These are phyloP conservation scores for Caradrina clavipalpis DNA, from an alignment of 2,888 invertebrate species.

Conservation along the genomic window DNA sequence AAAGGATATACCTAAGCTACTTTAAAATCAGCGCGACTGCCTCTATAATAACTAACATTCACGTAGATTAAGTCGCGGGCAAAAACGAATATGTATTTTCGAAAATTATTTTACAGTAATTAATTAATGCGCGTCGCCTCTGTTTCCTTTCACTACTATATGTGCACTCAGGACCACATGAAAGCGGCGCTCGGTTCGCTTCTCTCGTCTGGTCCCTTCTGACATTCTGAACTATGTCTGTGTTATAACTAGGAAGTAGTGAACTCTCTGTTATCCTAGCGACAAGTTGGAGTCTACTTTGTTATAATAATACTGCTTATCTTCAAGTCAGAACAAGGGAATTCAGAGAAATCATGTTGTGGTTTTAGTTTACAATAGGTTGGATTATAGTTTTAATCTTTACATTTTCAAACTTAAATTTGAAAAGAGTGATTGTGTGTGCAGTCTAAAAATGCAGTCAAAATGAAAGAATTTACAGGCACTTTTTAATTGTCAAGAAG, in stretches of 20 bases:
- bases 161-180: constrained; percentile 42
- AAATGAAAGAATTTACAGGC: too few relatives aligned
- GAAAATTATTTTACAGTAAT: neutral
- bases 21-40: too few relatives aligned
- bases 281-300: constrained; percentile 50
- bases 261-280: constrained; percentile 48
- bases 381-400: too few relatives aligned
- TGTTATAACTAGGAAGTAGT: constrained; percentile 46
- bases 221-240: constrained; percentile 52
- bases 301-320: constrained; percentile 48
- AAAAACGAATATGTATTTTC: neutral
- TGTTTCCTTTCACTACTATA: constrained; percentile 38
- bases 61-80: too few relatives aligned
- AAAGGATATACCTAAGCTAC: too few relatives aligned
- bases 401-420: too few relatives aligned
- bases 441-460: too few relatives aligned
- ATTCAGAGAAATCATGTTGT: constrained; percentile 31
- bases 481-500: too few relatives aligned
- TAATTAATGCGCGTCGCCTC: constrained; percentile 24
- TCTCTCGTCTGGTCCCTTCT: constrained; percentile 46
- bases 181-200: constrained; percentile 50
- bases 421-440: too few relatives aligned
- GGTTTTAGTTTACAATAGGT: neutral
- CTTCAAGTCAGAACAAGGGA: constrained; percentile 27
- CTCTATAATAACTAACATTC: too few relatives aligned